Percentiles rank a stretch among this genome's conserved stretches.
phyloP scores from a whole-genome alignment of 37 sponge, comb jelly and placozoan species.

The Spongilla lacustris region DNA sequence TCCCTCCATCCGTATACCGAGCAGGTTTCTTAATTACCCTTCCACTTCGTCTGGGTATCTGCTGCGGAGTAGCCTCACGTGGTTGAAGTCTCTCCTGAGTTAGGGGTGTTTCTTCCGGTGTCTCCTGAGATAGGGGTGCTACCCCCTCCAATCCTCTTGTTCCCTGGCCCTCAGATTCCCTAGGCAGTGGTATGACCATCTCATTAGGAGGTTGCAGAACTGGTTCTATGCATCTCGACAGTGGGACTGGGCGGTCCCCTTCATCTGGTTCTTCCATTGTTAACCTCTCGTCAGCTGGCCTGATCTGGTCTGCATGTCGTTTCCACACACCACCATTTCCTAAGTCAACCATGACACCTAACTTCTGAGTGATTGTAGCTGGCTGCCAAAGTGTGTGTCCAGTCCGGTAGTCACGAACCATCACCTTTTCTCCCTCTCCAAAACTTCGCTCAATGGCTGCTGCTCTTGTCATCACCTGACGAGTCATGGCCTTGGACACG shows the following conservation, averaged over 20 bases:
- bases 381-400: slow-evolving; percentile 9
- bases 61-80: not conserved
- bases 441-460: slow-evolving; percentile 2
- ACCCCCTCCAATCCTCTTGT: not conserved
- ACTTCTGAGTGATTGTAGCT: not conserved
- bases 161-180: not conserved
- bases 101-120: not conserved
- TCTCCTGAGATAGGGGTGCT: not conserved
- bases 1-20: not conserved
- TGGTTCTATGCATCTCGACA: not conserved
- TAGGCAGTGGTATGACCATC: not conserved
- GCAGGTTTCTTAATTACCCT: not conserved
- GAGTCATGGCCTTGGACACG: slow-evolving; percentile 5
- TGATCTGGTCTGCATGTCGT: slow-evolving; percentile 10
- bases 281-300: not conserved
- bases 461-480: not conserved
- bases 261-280: not conserved
- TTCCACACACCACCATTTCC: slow-evolving; percentile 5
- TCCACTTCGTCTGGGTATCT: not conserved
- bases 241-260: not conserved
- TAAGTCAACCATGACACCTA: not conserved
- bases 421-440: slow-evolving; percentile 6
- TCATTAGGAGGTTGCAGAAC: not conserved
- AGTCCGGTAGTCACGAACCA: not conserved
- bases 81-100: not conserved